A percentile compares a stretch with the other conserved stretches of the same genome.
phyloP scores from a whole-genome alignment of 2,113 vertebrate genomes.

The Myotis brandtii region DNA sequence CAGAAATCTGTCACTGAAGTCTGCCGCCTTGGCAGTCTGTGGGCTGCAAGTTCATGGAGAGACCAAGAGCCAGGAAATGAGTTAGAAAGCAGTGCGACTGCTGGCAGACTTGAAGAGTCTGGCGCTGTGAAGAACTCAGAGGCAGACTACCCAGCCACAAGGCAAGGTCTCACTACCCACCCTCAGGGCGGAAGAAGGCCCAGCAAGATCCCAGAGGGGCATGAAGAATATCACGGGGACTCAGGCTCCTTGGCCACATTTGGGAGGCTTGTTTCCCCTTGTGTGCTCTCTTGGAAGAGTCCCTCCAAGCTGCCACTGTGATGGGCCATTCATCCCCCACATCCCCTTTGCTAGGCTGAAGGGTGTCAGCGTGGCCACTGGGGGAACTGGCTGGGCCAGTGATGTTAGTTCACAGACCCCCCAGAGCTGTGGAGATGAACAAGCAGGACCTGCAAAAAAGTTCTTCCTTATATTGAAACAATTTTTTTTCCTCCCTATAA shows the following conservation, averaged over 20 bases:
- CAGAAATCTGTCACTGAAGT: constrained; percentile 80
- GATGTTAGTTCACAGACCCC: neutral
- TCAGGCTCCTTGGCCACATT: neutral
- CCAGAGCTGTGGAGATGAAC: neutral
- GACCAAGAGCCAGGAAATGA: constrained; percentile 76
- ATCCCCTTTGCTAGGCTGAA: neutral
- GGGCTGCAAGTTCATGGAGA: constrained; percentile 71
- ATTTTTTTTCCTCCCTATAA: neutral
- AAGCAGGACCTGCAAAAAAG: neutral
- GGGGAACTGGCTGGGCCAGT: neutral
- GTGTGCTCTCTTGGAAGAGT: neutral
- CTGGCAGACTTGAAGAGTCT: constrained; percentile 41
- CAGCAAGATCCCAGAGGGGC: neutral
- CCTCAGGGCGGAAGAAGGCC: neutral
- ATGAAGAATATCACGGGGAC: rapidly evolving
- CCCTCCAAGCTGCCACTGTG: neutral
- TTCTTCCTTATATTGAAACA: neutral
- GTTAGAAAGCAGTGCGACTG: constrained; percentile 61
- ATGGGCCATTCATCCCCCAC: neutral
- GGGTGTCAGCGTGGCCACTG: neutral
- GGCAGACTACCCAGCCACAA: neutral
- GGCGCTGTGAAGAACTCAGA: neutral
- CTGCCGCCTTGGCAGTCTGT: constrained; percentile 75
- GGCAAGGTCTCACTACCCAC: neutral
- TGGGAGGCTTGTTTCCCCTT: neutral